Percentiles rank a stretch among this genome's conserved stretches.
These are phyloP conservation scores for Larimichthys crocea DNA, from an alignment of 2,113 vertebrate species.

Conservation along the genomic window DNA sequence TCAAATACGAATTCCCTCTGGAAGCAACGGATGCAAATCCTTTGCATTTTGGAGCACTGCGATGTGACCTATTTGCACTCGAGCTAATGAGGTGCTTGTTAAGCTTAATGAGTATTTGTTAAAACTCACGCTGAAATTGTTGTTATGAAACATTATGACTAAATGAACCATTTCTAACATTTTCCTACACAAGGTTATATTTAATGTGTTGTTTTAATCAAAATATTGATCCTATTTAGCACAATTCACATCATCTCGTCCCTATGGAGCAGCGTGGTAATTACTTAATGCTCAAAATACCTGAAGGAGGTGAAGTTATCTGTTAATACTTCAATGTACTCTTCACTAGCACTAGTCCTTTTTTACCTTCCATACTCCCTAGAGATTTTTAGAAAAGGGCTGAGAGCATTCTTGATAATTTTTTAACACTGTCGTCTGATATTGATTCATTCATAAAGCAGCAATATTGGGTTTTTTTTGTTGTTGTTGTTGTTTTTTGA, in stretches of 20 bases:
- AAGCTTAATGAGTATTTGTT: slow-evolving; percentile 69
- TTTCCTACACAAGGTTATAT: background rate
- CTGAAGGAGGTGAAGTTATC: slow-evolving; percentile 29
- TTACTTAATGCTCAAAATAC: slow-evolving; percentile 49
- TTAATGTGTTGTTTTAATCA: slow-evolving; percentile 35
- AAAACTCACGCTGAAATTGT: slow-evolving; percentile 29
- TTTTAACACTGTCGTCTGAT: slow-evolving; percentile 37
- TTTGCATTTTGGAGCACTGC: slow-evolving; percentile 40
- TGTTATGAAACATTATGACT: slow-evolving; percentile 18
- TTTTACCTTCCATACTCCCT: slow-evolving; percentile 35
- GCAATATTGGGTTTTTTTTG: background rate
- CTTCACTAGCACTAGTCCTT: slow-evolving; percentile 29
- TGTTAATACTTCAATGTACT: background rate
- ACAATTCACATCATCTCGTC: slow-evolving; percentile 4
- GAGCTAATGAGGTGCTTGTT: slow-evolving; percentile 67
- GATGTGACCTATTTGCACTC: slow-evolving; percentile 69
- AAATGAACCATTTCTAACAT: slow-evolving; percentile 21
- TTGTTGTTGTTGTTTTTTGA: background rate
- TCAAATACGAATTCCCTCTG: slow-evolving; percentile 63
- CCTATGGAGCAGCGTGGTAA: slow-evolving; percentile 2
- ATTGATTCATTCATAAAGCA: slow-evolving; percentile 46
- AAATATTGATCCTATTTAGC: background rate
- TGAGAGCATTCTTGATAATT: slow-evolving; percentile 8
- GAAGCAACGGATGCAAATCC: slow-evolving; percentile 63
- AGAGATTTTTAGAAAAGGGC: slow-evolving; percentile 18